phyloP scores from a whole-genome alignment of 2,113 vertebrate species.

The Megaceryle maxima region DNA sequence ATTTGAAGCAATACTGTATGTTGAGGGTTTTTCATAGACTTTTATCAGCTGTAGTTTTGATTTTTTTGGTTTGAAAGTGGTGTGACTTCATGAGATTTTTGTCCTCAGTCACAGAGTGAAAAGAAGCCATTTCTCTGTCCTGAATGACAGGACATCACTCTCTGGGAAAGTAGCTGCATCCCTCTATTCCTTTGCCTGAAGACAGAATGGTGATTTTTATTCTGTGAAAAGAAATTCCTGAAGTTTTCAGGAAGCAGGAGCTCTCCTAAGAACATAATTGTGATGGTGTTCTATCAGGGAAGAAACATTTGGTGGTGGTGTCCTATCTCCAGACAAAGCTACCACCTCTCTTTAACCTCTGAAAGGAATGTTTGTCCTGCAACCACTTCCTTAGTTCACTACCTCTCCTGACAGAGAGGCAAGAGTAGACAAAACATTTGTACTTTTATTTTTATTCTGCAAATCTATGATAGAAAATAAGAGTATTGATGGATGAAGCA shows the following conservation, averaged over 20 bases:
- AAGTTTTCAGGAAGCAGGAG: neutral
- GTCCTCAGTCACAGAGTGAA: neutral
- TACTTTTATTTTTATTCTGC: neutral
- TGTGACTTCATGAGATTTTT: neutral
- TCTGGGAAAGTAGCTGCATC: neutral
- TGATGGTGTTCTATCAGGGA: neutral
- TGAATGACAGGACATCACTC: neutral
- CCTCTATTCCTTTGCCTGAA: neutral
- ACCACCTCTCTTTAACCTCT: neutral
- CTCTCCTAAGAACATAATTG: neutral
- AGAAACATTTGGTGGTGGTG: fast-evolving
- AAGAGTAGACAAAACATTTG: neutral
- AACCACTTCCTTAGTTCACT: neutral
- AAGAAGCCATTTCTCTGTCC: neutral
- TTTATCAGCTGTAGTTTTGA: neutral
- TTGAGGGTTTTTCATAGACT: neutral
- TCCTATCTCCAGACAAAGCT: neutral
- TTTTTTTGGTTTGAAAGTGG: neutral
- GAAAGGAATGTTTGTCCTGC: neutral
- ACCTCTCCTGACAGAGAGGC: neutral
- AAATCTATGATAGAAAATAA: neutral
- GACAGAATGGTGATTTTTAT: neutral
- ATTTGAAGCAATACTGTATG: neutral
- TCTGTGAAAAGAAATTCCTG: neutral
- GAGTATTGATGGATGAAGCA: neutral